Percentiles rank a stretch among this genome's conserved stretches.
Evolutionary conservation across 2,888 invertebrate genomes (phyloP).

Genomic region (Glyphotaelius pellucidus): DNA sequence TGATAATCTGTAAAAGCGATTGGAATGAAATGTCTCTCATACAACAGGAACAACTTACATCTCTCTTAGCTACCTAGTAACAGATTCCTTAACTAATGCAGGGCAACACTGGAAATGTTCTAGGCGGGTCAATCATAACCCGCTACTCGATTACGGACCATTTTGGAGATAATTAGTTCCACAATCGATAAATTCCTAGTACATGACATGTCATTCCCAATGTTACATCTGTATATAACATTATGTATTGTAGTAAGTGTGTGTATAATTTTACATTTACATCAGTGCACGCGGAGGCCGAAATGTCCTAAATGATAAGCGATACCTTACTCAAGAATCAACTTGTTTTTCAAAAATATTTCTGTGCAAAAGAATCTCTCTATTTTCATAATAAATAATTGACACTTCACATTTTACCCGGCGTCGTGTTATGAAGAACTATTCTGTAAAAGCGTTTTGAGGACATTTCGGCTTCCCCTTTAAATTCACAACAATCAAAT

Average conservation of each 20-base stretch:
- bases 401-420: not conserved
- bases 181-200: not conserved
- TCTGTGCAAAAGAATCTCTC: not conserved
- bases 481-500: not conserved
- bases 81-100: not conserved
- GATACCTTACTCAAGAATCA: not conserved
- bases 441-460: not conserved
- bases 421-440: not conserved
- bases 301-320: constrained; percentile 1
- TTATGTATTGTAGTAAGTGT: not conserved
- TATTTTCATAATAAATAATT: not conserved
- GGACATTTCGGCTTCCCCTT: not conserved
- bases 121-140: not conserved
- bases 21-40: constrained; percentile 41
- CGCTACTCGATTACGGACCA: not conserved
- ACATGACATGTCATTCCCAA: not conserved
- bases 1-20: constrained; percentile 26
- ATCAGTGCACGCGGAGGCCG: not conserved
- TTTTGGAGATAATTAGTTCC: not conserved
- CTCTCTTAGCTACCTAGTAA: constrained; percentile 28
- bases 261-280: constrained; percentile 9
- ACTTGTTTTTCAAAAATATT: not conserved
- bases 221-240: not conserved
- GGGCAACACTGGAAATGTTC: not conserved
- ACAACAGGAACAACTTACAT: not conserved